Base-by-base conservation (phyloP, 2,888 invertebrate genomes). In the Heliconius ethilla region DNA sequence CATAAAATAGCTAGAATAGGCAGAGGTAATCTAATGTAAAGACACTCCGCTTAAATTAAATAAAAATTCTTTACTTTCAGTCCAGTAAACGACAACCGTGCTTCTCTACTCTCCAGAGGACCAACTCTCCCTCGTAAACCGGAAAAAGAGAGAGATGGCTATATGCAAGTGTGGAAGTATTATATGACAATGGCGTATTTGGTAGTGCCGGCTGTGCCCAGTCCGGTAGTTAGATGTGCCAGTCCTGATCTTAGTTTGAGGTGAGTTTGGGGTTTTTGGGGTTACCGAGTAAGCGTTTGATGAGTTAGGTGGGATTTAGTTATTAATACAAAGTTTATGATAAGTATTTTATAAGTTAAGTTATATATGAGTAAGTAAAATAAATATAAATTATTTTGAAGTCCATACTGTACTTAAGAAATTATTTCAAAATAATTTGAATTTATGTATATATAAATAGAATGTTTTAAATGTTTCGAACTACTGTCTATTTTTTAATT, bases 81-180 rank as follows among this genome's bases (percentile, higher is more conserved):
- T 27, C 99, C 99, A 22, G 98, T 99, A 40, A 99, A 97, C 89
- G 99, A 99, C 89, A 99, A 99, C 87, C 96, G 99, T 83, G 99
- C 99, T 0, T 99, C 99, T 0, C 95, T 99, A 37, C 93, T 99
- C 80, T 94, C 94, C 1, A 95, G 99, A 78, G 97, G 98, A 83
- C 97, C 98, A 10, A 97, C 98, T 1, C 95, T 98, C 9, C 97
- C 98, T 0, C 96, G 98, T 86, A 99, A 99, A 88, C 97, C 98
- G 13, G 97, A 98, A 76, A 98, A 98, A 83, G 99, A 99, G 92
- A 95, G 98, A 83, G 99, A 99, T 89, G 96, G 98, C 55, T 99
- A 99, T 91, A 96, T 99, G 95, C 98, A 98, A 87, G 96, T 99
- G 37, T 99, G 99, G 99, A 97, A 98, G 88, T 99, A 99, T 94